Evolutionary conservation across 1,140 invertebrate species (phyloP).

Genomic region (Halesus radiatus): DNA sequence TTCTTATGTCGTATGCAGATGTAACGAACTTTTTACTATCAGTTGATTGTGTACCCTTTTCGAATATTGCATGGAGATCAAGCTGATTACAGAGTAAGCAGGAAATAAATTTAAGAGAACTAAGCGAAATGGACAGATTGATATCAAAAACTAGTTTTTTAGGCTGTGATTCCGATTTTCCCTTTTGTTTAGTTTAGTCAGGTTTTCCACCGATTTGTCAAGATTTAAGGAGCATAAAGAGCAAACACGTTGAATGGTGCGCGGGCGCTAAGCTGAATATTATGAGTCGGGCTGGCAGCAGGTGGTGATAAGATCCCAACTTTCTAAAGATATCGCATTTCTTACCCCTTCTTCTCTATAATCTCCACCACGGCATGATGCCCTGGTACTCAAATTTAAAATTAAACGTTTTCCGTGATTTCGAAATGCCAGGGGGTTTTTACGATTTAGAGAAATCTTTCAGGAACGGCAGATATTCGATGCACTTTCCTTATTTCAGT

Average conservation of each 20-base stretch:
- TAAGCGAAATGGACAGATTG: not conserved
- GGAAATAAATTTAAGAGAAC: not conserved
- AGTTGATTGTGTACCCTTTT: not conserved
- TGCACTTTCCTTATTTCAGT: too few relatives aligned
- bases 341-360: conserved; percentile 31
- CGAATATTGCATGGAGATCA: not conserved
- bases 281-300: conserved; percentile 69
- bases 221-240: not conserved
- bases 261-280: conserved; percentile 70
- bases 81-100: not conserved
- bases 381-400: conserved; percentile 34
- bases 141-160: not conserved
- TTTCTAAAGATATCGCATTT: conserved; percentile 44
- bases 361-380: conserved; percentile 11
- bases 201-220: conserved; percentile 1
- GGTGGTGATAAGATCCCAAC: conserved; percentile 68
- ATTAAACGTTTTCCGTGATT: conserved; percentile 9
- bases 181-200: not conserved
- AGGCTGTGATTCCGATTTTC: not conserved
- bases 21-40: not conserved
- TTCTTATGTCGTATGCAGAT: not conserved
- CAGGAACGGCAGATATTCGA: too few relatives aligned
- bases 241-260: conserved; percentile 50
- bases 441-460: too few relatives aligned
- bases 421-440: not conserved